Percentiles rank a stretch among this genome's conserved stretches.
Conservation (phyloP, 30 jellyfish, hydroid and myxozoan genomes). For the Hydractinia symbiolongicarpus region DNA sequence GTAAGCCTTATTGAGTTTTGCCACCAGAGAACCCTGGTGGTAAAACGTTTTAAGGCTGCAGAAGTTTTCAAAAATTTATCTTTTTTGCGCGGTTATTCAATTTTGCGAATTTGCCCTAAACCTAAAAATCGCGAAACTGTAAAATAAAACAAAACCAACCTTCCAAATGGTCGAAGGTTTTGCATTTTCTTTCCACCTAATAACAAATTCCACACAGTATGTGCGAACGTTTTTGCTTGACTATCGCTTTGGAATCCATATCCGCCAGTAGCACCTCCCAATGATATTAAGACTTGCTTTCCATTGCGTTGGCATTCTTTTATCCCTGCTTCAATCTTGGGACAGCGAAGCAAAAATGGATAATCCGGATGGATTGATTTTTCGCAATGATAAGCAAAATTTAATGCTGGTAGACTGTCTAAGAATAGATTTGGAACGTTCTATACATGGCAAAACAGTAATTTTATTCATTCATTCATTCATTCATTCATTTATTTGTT, state of each 20-base stretch:
- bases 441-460: too few relatives aligned
- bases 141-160: slow-evolving; percentile 2
- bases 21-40: too few relatives aligned
- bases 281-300: slow-evolving; percentile 44
- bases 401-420: slow-evolving; percentile 51
- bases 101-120: too few relatives aligned
- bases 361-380: slow-evolving; percentile 42
- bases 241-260: slow-evolving; percentile 49
- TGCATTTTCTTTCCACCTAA: slow-evolving; percentile 46
- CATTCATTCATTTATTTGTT: too few relatives aligned
- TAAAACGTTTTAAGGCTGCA: too few relatives aligned
- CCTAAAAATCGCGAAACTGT: too few relatives aligned
- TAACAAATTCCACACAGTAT: slow-evolving; percentile 42
- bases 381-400: slow-evolving; percentile 62
- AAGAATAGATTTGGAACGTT: neutral
- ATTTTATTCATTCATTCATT: too few relatives aligned
- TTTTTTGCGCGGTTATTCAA: too few relatives aligned
- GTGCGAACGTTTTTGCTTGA: slow-evolving; percentile 41
- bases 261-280: slow-evolving; percentile 68
- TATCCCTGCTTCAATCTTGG: slow-evolving; percentile 52
- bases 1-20: too few relatives aligned
- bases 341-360: slow-evolving; percentile 60
- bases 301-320: slow-evolving; percentile 57
- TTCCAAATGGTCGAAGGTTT: slow-evolving; percentile 59
- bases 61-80: too few relatives aligned